Evolutionary conservation across 1,140 invertebrate genomes (phyloP).

Genomic region (Rhopalosiphum maidis): DNA sequence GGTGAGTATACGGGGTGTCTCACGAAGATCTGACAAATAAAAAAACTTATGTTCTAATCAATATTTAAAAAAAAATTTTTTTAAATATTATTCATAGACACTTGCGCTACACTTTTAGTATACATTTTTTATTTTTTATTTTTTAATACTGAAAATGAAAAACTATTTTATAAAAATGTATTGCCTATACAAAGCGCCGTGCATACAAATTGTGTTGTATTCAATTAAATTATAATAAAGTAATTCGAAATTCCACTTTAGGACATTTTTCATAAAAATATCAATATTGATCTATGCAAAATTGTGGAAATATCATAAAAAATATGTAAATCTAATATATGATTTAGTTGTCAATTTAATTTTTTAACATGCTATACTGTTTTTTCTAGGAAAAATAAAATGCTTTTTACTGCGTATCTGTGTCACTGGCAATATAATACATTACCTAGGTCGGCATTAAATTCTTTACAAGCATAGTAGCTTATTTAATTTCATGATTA

Average conservation of each 20-base stretch:
- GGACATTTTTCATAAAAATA: background rate
- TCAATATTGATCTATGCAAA: background rate
- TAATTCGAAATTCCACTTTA: background rate
- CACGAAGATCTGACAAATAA: no score
- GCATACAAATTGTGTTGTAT: background rate
- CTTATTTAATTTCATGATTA: background rate
- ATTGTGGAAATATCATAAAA: background rate
- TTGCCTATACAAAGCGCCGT: background rate
- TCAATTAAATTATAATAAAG: background rate
- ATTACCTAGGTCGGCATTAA: background rate
- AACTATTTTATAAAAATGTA: no score
- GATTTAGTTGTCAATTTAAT: background rate
- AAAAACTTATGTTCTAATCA: no score
- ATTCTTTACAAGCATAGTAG: background rate
- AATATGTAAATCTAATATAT: background rate
- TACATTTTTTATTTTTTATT: no score
- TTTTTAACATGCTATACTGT: background rate
- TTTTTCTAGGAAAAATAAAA: background rate
- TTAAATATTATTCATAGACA: no score
- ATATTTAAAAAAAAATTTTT: no score
- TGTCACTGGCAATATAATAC: background rate
- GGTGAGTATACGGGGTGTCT: no score
- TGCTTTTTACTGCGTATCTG: background rate
- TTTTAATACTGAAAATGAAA: no score
- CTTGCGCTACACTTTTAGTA: no score